A percentile compares a stretch with the other conserved stretches of the same genome.
These are phyloP conservation scores for Trematomus loennbergii DNA, from an alignment of 2,113 vertebrate species.

Conservation along the genomic window DNA sequence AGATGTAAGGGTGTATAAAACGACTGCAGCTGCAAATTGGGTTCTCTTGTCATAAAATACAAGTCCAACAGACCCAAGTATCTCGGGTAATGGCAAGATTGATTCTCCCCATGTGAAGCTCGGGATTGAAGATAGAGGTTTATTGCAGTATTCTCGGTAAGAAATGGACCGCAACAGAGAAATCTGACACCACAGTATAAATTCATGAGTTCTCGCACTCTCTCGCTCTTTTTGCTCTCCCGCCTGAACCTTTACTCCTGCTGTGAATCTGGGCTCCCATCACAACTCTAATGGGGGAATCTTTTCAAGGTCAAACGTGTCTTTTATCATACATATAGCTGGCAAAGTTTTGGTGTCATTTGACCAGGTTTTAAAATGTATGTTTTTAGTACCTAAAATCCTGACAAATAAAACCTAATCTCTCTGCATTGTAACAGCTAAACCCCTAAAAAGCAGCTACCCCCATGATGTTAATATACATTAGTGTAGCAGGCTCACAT, in stretches of 20 bases:
- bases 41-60: slow-evolving; percentile 51
- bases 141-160: slow-evolving; percentile 66
- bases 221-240: not conserved
- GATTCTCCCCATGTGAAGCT: slow-evolving; percentile 58
- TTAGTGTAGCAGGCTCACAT: too few species aligned
- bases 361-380: not conserved
- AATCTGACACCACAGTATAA: slow-evolving; percentile 63
- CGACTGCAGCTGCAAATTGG: slow-evolving; percentile 54
- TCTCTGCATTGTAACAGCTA: not conserved
- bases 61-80: slow-evolving; percentile 41
- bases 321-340: not conserved
- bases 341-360: not conserved
- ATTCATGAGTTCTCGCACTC: slow-evolving; percentile 47
- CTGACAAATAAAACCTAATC: not conserved
- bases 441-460: not conserved
- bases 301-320: slow-evolving; percentile 54
- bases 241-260: slow-evolving; percentile 33
- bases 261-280: slow-evolving; percentile 40
- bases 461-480: too few species aligned
- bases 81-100: slow-evolving; percentile 60
- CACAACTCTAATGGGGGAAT: slow-evolving; percentile 13
- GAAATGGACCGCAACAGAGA: slow-evolving; percentile 60
- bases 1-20: slow-evolving; percentile 44
- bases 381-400: too few species aligned
- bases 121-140: slow-evolving; percentile 58